Evolutionary conservation across 2,888 invertebrate genomes (phyloP).

Genomic region (Chesias legatella): DNA sequence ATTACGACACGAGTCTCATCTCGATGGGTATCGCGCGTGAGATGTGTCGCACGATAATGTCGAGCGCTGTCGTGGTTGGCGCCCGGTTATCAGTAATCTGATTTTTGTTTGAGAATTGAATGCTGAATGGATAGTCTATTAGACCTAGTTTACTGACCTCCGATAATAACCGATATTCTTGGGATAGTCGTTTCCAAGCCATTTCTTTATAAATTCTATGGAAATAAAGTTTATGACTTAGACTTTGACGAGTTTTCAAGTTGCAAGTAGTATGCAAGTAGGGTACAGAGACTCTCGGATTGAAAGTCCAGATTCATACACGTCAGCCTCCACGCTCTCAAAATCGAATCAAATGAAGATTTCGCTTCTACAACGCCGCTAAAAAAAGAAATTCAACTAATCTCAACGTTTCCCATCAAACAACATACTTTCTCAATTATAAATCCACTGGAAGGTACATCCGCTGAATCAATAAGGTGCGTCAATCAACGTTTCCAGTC

Average conservation of each 20-base stretch:
- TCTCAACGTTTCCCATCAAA: conserved; percentile 20
- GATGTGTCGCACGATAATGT: conserved; percentile 18
- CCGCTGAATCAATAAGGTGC: conserved; percentile 21
- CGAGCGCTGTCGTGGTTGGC: conserved; percentile 23
- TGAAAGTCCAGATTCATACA: too few species aligned
- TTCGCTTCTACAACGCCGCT: too few species aligned
- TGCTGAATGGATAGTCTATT: conserved; percentile 3
- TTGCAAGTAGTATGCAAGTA: too few species aligned
- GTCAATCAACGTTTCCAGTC: conserved; percentile 28
- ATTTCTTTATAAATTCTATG: too few species aligned
- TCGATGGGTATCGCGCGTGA: conserved; percentile 21
- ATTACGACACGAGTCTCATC: conserved; percentile 20
- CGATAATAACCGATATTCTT: too few species aligned
- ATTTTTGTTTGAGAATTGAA: conserved; percentile 25
- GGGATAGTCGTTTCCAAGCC: too few species aligned
- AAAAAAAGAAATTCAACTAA: background rate
- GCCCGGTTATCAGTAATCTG: conserved; percentile 24
- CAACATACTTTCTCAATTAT: conserved; percentile 23
- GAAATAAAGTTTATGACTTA: too few species aligned
- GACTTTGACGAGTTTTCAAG: conserved; percentile 5
- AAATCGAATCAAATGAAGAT: too few species aligned
- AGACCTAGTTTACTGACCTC: too few species aligned
- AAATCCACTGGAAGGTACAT: conserved; percentile 15
- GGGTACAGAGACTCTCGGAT: too few species aligned
- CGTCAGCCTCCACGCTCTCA: too few species aligned